These are phyloP conservation scores for Trichonephila inaurata DNA, from an alignment of 1,140 invertebrate species.

Conservation along the genomic window DNA sequence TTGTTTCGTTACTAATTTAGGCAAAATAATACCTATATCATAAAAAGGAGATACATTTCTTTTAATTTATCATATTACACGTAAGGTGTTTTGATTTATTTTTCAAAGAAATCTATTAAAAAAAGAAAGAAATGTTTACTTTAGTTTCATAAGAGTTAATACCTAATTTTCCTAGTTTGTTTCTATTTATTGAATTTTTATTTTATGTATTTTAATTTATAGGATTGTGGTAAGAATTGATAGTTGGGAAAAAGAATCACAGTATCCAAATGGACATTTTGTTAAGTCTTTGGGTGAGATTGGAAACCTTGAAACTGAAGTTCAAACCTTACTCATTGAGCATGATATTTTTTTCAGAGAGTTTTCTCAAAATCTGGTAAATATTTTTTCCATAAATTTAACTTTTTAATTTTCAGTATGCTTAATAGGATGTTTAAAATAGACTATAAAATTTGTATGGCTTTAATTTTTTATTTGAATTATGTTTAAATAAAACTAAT, in stretches of 20 bases:
- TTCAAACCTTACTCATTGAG: constrained; percentile 79
- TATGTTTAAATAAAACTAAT: background rate
- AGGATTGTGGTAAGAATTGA: constrained; percentile 82
- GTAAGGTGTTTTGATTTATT: too few relatives aligned
- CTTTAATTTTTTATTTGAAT: background rate
- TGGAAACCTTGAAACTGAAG: constrained; percentile 79
- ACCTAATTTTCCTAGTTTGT: background rate
- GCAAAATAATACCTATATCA: too few relatives aligned
- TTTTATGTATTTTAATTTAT: background rate
- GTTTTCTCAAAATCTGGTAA: constrained; percentile 70
- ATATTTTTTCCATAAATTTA: background rate
- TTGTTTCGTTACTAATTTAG: too few relatives aligned
- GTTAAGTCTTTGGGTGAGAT: constrained; percentile 81
- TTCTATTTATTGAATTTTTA: background rate
- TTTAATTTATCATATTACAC: too few relatives aligned
- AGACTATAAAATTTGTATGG: background rate
- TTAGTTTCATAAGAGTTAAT: background rate
- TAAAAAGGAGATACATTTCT: too few relatives aligned
- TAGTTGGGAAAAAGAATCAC: constrained; percentile 81
- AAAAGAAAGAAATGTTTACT: background rate
- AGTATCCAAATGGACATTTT: constrained; percentile 83
- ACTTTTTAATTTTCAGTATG: background rate
- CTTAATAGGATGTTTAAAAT: background rate
- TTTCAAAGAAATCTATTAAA: background rate
- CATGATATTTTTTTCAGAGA: constrained; percentile 75